Evolutionary conservation across 2,888 invertebrate species (phyloP).

Genomic region (Hymenopus coronatus): DNA sequence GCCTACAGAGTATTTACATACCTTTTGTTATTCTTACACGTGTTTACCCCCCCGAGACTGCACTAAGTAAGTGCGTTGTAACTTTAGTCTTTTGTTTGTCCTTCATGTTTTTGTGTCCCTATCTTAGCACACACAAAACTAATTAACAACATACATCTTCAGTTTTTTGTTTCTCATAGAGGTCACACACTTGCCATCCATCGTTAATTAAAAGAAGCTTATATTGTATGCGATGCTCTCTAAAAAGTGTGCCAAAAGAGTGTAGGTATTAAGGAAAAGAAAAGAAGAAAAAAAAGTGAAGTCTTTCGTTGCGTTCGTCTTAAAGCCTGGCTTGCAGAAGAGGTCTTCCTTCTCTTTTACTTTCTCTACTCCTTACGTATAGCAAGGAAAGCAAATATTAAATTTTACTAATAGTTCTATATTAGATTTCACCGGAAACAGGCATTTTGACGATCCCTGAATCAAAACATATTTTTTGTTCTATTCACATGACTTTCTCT

Average conservation of each 20-base stretch:
- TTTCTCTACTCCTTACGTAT: too few species aligned
- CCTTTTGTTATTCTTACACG: background rate
- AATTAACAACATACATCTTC: background rate
- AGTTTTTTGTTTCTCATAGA: background rate
- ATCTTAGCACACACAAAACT: background rate
- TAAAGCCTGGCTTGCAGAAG: background rate
- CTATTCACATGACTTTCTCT: too few species aligned
- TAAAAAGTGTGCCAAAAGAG: background rate
- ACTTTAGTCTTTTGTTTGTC: background rate
- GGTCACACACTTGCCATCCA: background rate
- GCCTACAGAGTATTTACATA: background rate
- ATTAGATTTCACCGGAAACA: too few species aligned
- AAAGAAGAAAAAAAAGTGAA: background rate
- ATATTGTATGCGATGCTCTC: background rate
- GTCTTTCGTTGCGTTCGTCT: background rate
- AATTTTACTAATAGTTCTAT: too few species aligned
- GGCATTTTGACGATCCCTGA: too few species aligned
- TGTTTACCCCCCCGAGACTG: background rate
- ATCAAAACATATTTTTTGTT: too few species aligned
- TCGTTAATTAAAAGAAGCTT: background rate
- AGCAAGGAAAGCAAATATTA: too few species aligned
- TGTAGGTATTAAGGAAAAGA: background rate
- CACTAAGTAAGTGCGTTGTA: background rate
- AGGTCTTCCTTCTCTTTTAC: too few species aligned
- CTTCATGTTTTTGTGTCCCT: background rate